Evolutionary conservation across 2,888 invertebrate species (phyloP), one percentile per base, ranked within the genome.

Genomic region (Eucera pruinosa): DNA sequence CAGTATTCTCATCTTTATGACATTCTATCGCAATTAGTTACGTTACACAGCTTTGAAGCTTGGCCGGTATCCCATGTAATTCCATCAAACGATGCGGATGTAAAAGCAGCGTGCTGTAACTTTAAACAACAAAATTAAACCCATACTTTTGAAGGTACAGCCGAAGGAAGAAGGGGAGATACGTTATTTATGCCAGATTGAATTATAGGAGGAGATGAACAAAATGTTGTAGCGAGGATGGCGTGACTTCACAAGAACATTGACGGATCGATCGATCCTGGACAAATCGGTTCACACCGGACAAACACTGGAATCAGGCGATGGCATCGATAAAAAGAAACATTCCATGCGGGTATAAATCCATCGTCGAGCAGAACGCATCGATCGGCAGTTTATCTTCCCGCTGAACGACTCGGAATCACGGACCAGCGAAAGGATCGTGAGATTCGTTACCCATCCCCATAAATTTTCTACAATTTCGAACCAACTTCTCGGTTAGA

Each of bases 341-440:
- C 33, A 13, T 50, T 55, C 27, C 47, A 64, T 62, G 58, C 57
- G 67, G 54, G 36, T 74, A 48, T 83, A 82, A 82, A 82, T 82
- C 81, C 58, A 81, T 78, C 77, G 45, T 36, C 55, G 64, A 65
- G 27, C 55, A 45, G 68, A 71, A 78, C 82, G 45, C 77, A 78
- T 83, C 84, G 83, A 78, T 76, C 75, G 84, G 72, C 45, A 78
- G 54, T 83, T 83, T 76, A 78, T 83, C 81, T 83, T 67, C 58
- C 13, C 41, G 20, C 36, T 33, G 71, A 78, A 81, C 78, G 75
- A 71, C 65, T 72, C 69, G 65, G 68, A 83, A 83, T 83, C 83
- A 83, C 84, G 65, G 65, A 15, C 25, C 47, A 25, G 43, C 61
- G 64, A 58, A 36, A 67, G 50, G 66, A 73, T 79, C 55, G 73